Percentiles rank a stretch among this genome's conserved stretches.
These are phyloP conservation scores for Armadillidium nasatum DNA, from an alignment of 1,140 invertebrate genomes.

Conservation along the genomic window DNA sequence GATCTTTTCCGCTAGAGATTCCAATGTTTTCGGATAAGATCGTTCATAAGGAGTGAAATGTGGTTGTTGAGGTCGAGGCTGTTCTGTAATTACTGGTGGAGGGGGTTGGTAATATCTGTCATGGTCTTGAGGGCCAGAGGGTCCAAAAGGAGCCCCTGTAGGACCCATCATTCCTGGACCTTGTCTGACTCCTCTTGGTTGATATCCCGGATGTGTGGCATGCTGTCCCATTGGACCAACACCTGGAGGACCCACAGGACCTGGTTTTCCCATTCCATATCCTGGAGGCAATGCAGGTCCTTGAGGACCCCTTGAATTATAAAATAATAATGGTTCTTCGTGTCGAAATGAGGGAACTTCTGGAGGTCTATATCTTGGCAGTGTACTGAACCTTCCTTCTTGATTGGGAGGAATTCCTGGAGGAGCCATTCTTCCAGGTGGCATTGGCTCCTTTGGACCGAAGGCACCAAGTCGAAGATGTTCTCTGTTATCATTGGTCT, in stretches of 20 bases:
- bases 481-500: constrained; percentile 52
- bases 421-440: constrained; percentile 43
- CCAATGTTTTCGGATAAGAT: constrained; percentile 62
- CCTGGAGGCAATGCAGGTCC: constrained; percentile 29
- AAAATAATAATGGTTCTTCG: constrained; percentile 70
- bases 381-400: constrained; percentile 39
- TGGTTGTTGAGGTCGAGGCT: constrained; percentile 54
- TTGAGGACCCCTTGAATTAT: constrained; percentile 60
- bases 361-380: constrained; percentile 42
- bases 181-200: constrained; percentile 29
- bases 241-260: constrained; percentile 26
- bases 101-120: constrained; percentile 62
- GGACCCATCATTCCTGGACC: constrained; percentile 18
- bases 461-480: constrained; percentile 34
- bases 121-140: constrained; percentile 27
- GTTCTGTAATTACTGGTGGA: constrained; percentile 78
- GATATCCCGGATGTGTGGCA: constrained; percentile 42
- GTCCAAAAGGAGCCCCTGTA: constrained; percentile 27
- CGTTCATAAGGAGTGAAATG: constrained; percentile 42
- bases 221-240: constrained; percentile 38
- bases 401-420: constrained; percentile 37
- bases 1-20: constrained; percentile 77
- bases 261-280: constrained; percentile 28
- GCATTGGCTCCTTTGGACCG: constrained; percentile 43
- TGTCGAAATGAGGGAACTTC: constrained; percentile 38